Evolutionary conservation across 2,797 vertebrate species (phyloP).

Genomic region (Sebastes taczanowskii): DNA sequence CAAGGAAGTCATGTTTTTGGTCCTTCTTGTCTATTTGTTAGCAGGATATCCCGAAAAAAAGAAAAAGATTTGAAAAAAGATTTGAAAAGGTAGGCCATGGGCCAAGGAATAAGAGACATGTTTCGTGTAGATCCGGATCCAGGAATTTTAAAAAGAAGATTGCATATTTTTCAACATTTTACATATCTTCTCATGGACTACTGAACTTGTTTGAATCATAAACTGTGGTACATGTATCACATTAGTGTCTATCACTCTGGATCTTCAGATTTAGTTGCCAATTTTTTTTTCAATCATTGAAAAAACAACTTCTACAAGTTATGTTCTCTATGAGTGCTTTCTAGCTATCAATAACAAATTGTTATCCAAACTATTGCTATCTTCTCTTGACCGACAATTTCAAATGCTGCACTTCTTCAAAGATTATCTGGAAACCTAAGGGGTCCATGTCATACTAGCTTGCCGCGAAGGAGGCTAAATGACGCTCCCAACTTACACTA

Average conservation of each 20-base stretch:
- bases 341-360: not conserved
- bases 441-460: too few species aligned
- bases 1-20: not conserved
- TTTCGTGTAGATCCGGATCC: not conserved
- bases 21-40: not conserved
- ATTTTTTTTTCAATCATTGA: not conserved
- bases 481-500: too few species aligned
- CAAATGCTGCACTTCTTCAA: not conserved
- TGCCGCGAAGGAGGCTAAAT: too few species aligned
- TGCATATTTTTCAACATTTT: not conserved
- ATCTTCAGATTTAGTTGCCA: not conserved
- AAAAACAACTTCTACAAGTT: not conserved
- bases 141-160: not conserved
- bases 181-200: not conserved
- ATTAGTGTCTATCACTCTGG: not conserved
- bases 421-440: not conserved
- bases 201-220: not conserved
- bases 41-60: not conserved
- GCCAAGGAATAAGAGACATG: not conserved
- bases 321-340: not conserved
- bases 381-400: not conserved
- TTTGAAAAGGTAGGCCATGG: not conserved
- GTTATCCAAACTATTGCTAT: not conserved
- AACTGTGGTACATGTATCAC: not conserved
- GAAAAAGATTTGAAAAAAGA: not conserved